Base-by-base conservation (phyloP, 2,888 invertebrate genomes). In the Timema cristinae region DNA sequence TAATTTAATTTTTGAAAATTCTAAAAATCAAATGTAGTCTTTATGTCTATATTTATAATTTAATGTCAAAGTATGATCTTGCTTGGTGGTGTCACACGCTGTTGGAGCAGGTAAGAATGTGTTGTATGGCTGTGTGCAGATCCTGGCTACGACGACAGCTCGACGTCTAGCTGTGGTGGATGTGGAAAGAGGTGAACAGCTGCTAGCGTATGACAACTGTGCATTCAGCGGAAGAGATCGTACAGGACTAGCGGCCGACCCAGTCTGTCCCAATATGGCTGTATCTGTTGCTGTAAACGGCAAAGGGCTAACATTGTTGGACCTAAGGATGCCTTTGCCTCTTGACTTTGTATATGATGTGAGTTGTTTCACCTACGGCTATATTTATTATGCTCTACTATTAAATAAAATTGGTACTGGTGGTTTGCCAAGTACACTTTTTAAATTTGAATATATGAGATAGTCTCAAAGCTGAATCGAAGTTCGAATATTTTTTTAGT, bases 301-400 rank as follows among this genome's bases (percentile, higher is more conserved):
- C 67, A 83, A 83, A 77, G 84, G 84, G 47, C 78, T 85, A 54
- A 84, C 84, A 0, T 79, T 84, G 59, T 80, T 84, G 73, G 84
- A 85, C 75, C 80, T 84, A 54, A 78, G 84, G 72, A 84, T 84
- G 84, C 84, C 83, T 59, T 77, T 84, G 71, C 84, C 84, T 15
- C 77, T 84, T 68, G 84, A 85, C 78, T 83, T 83, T 78, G 80
- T 84, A 51, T 83, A 84, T 78, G 84, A 84, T 79, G 84, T 84
- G 76, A 79, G 82, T 78, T 7, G 16, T 2, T 47, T 51, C 4
- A 32, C 32, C 32, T 4, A 32, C 32, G 32, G 32, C 32, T 32
- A 11, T 16, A 52, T 7, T 59, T 68, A 13, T 13, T 68, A 13
- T 15, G 59, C 59, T 56, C 15, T 5, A 5, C 10, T 11, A 50